A percentile compares a stretch with the other conserved stretches of the same genome.
Conservation (phyloP, 2,797 vertebrate species). For the Chloroceryle inda region DNA sequence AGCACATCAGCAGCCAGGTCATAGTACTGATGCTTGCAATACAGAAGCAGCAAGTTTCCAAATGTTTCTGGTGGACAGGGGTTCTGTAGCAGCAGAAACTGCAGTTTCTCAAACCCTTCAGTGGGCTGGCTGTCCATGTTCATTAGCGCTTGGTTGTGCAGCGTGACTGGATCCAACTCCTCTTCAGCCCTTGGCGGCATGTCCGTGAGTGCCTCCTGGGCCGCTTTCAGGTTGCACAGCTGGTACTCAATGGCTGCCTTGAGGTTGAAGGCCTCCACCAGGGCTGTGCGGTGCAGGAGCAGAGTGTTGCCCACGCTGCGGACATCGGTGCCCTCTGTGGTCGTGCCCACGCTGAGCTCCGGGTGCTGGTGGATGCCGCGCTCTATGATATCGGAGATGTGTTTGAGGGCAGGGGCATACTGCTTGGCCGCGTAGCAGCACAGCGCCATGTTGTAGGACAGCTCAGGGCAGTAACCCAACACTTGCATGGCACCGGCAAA, state of each 20-base stretch:
- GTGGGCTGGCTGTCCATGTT: slow-evolving; percentile 94
- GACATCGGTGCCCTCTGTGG: slow-evolving; percentile 93
- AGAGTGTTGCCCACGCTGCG: slow-evolving; percentile 95
- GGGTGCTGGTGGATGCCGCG: slow-evolving; percentile 92
- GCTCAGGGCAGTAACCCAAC: slow-evolving; percentile 89
- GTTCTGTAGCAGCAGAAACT: slow-evolving; percentile 94
- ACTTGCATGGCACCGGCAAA: slow-evolving; percentile 90
- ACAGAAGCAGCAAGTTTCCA: slow-evolving; percentile 93
- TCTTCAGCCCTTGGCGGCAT: slow-evolving; percentile 95
- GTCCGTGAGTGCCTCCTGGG: slow-evolving; percentile 92
- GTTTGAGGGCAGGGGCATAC: slow-evolving; percentile 87
- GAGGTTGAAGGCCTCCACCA: slow-evolving; percentile 96
- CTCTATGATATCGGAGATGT: slow-evolving; percentile 91
- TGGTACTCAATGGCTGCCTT: slow-evolving; percentile 96
- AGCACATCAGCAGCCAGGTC: slow-evolving; percentile 95
- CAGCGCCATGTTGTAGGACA: slow-evolving; percentile 93
- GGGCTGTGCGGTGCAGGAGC: slow-evolving; percentile 90
- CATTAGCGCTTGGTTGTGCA: slow-evolving; percentile 96
- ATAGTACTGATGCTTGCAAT: slow-evolving; percentile 95
- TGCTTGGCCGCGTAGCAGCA: slow-evolving; percentile 91
- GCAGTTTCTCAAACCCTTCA: slow-evolving; percentile 94
- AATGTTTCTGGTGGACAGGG: slow-evolving; percentile 95
- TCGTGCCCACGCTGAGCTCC: slow-evolving; percentile 94
- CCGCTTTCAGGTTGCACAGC: slow-evolving; percentile 87
- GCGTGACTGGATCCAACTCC: slow-evolving; percentile 93